A percentile compares a stretch with the other conserved stretches of the same genome.
Conservation (phyloP, 2,888 invertebrate genomes). For the Agriopis leucophaearia region DNA sequence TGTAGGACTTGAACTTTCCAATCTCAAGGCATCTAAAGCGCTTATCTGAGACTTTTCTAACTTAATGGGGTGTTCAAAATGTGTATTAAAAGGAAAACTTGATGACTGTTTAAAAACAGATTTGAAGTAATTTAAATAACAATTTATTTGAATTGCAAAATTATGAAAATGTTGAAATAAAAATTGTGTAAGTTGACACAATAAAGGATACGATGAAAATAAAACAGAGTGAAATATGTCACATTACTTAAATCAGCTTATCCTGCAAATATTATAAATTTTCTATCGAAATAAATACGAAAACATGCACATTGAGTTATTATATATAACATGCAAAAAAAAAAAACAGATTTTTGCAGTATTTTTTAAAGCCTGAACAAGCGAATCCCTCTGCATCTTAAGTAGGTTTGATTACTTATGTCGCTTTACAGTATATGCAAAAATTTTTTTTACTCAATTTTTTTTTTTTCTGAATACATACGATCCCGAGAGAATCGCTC, state of each 20-base stretch:
- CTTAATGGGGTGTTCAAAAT: too few species aligned
- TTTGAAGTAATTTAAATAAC: neutral
- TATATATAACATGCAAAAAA: constrained; percentile 2
- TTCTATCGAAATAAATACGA: constrained; percentile 5
- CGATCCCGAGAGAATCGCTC: neutral
- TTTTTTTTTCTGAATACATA: neutral
- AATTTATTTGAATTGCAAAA: neutral
- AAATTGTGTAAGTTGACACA: neutral
- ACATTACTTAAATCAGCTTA: constrained; percentile 7
- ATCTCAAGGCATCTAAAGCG: too few species aligned
- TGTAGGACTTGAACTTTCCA: neutral
- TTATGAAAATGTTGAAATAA: neutral
- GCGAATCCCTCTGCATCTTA: neutral
- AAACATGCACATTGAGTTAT: constrained; percentile 3
- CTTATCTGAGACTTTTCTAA: too few species aligned
- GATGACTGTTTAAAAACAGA: too few species aligned
- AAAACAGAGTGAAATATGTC: constrained; percentile 1
- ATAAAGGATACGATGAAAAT: neutral
- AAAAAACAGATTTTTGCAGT: constrained; percentile 26
- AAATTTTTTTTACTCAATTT: neutral
- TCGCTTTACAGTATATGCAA: neutral
- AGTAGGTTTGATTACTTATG: neutral
- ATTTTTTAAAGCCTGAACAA: constrained; percentile 8
- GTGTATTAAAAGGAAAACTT: too few species aligned
- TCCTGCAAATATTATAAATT: neutral